Percentiles rank a stretch among this genome's conserved stretches.
phyloP scores from a whole-genome alignment of 2,888 invertebrate genomes.

The Xylota sylvarum region DNA sequence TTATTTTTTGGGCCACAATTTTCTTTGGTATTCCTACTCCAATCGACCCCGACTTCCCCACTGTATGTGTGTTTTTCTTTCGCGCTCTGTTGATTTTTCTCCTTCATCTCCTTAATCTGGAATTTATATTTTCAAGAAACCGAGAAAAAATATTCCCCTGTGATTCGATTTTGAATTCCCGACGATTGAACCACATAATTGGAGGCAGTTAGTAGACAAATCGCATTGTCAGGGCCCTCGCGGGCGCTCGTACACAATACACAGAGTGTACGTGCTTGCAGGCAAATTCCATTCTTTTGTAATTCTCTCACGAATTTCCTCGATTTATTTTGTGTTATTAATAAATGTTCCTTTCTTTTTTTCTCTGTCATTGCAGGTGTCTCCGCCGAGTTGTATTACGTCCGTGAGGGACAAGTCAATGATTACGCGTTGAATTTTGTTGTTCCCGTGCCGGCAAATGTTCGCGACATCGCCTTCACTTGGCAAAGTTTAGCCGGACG shows the following conservation, averaged over 20 bases:
- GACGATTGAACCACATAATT: conserved; percentile 66
- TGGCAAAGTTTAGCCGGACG: conserved; percentile 95
- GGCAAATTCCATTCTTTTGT: conserved; percentile 63
- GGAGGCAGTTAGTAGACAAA: conserved; percentile 70
- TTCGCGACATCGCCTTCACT: conserved; percentile 94
- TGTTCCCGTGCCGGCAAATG: conserved; percentile 93
- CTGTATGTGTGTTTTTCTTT: conserved; percentile 43
- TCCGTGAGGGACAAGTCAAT: conserved; percentile 95
- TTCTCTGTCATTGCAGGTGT: conserved; percentile 88
- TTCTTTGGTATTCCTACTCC: conserved; percentile 10
- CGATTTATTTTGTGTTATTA: conserved; percentile 67
- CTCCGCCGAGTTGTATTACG: conserved; percentile 94
- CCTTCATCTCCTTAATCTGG: conserved; percentile 45
- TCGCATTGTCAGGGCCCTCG: conserved; percentile 46
- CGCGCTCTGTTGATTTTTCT: conserved; percentile 49
- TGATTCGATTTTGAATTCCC: conserved; percentile 53
- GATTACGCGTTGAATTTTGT: conserved; percentile 95
- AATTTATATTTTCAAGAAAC: conserved; percentile 45
- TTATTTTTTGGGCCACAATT: conserved; percentile 19
- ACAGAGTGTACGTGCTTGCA: conserved; percentile 54
- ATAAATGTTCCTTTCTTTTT: conserved; percentile 44
- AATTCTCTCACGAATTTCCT: conserved; percentile 69
- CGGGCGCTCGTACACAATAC: neutral
- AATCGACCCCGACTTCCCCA: neutral
- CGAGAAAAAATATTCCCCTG: conserved; percentile 3